Percentiles rank a stretch among this genome's conserved stretches.
These are phyloP conservation scores for Acholoe squamosa DNA, from an alignment of 2,888 invertebrate genomes.

Conservation along the genomic window DNA sequence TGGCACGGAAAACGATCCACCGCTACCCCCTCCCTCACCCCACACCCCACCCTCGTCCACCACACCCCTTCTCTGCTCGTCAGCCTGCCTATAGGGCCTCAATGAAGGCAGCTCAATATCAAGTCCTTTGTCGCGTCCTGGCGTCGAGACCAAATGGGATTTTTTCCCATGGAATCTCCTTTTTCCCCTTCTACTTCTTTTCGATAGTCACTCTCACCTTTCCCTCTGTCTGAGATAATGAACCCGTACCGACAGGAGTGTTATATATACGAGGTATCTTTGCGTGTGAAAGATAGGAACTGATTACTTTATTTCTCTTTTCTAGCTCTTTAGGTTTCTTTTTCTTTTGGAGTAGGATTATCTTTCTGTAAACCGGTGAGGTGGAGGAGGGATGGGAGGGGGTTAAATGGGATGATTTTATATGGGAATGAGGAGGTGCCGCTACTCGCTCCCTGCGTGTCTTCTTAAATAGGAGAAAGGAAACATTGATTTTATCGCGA, in stretches of 20 bases:
- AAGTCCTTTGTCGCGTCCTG: slow-evolving; percentile 11
- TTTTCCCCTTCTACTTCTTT: background rate
- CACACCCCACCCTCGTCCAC: background rate
- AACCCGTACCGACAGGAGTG: background rate
- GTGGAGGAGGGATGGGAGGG: background rate
- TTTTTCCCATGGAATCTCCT: background rate
- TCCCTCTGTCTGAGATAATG: slow-evolving; percentile 4
- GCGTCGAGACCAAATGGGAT: slow-evolving; percentile 25
- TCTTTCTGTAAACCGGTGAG: background rate
- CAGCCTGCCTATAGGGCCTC: slow-evolving; percentile 6
- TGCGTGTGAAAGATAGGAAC: too few relatives aligned
- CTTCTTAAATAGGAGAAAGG: slow-evolving; percentile 27
- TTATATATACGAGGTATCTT: background rate
- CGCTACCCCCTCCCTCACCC: background rate
- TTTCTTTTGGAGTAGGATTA: background rate
- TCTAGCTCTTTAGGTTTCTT: too few relatives aligned
- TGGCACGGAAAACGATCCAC: slow-evolving; percentile 40
- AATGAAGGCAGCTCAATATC: slow-evolving; percentile 33
- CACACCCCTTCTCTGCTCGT: background rate
- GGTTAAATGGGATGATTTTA: slow-evolving; percentile 33
- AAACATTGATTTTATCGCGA: slow-evolving; percentile 9
- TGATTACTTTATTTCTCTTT: too few relatives aligned
- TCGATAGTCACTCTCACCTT: background rate
- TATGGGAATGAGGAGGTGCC: background rate
- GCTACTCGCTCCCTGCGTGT: background rate